Conservation (phyloP, 1,140 invertebrate genomes). For the Cylas formicarius region DNA sequence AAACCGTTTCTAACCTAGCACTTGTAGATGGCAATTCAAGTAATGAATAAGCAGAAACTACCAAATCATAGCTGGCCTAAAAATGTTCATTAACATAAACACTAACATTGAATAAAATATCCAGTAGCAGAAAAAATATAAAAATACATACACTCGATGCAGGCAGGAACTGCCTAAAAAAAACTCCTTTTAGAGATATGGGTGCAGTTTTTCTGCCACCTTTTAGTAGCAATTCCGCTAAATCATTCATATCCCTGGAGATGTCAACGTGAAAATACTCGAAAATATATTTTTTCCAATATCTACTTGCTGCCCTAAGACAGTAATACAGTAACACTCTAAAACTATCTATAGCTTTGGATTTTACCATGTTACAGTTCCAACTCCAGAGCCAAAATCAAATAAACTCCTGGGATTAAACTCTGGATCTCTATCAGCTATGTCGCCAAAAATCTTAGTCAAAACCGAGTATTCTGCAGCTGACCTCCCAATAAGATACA, state of each 20-base stretch:
- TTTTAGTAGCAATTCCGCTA: constrained; percentile 63
- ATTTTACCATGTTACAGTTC: constrained; percentile 67
- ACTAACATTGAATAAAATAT: constrained; percentile 1
- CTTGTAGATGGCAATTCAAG: constrained; percentile 67
- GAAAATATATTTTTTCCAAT: constrained; percentile 63
- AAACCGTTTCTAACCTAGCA: constrained; percentile 60
- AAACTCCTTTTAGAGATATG: constrained; percentile 53
- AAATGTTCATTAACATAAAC: constrained; percentile 29
- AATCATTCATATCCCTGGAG: constrained; percentile 70
- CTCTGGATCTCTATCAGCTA: constrained; percentile 52
- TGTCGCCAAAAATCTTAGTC: constrained; percentile 65
- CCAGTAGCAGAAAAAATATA: background rate
- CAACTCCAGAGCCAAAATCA: constrained; percentile 87
- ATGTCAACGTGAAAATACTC: constrained; percentile 80
- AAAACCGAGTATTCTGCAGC: constrained; percentile 70
- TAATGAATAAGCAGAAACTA: constrained; percentile 72
- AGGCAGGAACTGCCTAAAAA: constrained; percentile 75
- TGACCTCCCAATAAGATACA: constrained; percentile 63
- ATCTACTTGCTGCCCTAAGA: constrained; percentile 60
- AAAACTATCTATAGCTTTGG: constrained; percentile 1
- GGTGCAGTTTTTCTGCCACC: constrained; percentile 54
- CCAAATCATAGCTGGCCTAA: constrained; percentile 68
- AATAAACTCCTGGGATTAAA: constrained; percentile 72
- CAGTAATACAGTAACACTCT: constrained; percentile 2
- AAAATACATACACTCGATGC: constrained; percentile 47